Conservation (phyloP, 2,113 vertebrate species). For the Semnopithecus entellus region DNA sequence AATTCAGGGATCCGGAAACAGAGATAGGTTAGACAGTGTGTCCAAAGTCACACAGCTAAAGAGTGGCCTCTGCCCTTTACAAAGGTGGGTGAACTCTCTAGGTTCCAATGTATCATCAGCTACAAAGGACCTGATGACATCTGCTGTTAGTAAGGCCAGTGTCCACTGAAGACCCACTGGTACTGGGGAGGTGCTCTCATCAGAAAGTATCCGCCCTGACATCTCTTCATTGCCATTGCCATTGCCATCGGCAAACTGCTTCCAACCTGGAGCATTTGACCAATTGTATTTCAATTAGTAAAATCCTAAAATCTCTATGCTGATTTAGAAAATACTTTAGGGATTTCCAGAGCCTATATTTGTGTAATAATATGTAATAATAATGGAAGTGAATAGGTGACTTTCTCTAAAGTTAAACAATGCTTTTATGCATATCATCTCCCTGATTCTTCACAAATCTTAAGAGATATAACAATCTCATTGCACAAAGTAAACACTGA, state of each 20-base stretch:
- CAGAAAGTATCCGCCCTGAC: fast-evolving
- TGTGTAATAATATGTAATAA: neutral
- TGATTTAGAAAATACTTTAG: neutral
- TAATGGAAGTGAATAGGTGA: neutral
- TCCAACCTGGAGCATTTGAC: neutral
- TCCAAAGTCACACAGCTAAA: fast-evolving
- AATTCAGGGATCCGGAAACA: neutral
- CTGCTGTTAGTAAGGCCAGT: fast-evolving
- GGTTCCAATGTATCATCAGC: fast-evolving
- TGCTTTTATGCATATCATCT: neutral
- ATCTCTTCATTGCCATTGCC: too few relatives aligned
- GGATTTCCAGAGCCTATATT: neutral
- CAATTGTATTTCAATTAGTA: neutral
- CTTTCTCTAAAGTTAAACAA: too few relatives aligned
- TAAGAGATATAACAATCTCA: neutral
- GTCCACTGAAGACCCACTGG: fast-evolving
- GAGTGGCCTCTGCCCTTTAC: fast-evolving
- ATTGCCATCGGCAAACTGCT: fast-evolving
- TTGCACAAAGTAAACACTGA: neutral
- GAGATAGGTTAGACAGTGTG: fast-evolving
- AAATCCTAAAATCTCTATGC: neutral
- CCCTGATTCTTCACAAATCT: neutral
- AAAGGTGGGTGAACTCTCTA: fast-evolving
- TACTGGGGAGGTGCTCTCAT: neutral
- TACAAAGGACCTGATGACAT: fast-evolving